phyloP scores from a whole-genome alignment of 64 coral and sea anemone genomes.

The Dendronephthya gigantea region DNA sequence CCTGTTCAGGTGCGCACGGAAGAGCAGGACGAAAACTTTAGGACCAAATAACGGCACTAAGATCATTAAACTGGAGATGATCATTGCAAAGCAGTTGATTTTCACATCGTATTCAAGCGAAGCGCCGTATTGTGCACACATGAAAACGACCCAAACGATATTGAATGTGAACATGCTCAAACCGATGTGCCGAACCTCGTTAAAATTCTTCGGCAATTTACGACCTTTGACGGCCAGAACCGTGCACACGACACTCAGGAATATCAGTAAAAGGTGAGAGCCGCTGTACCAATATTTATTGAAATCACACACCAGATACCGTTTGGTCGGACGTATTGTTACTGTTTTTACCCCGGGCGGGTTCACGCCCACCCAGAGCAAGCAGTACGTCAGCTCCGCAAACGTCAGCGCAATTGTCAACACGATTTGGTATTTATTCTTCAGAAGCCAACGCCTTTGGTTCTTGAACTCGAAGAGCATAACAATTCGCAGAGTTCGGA shows the following conservation, averaged over 20 bases:
- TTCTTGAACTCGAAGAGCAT: background rate
- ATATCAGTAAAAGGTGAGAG: conserved; percentile 46
- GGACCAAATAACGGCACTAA: conserved; percentile 67
- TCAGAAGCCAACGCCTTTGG: background rate
- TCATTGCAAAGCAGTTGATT: conserved; percentile 56
- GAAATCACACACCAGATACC: background rate
- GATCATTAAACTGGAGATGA: conserved; percentile 60
- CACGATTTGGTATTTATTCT: background rate
- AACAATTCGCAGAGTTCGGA: background rate
- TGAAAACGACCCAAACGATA: conserved; percentile 56
- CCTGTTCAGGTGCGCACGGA: conserved; percentile 67
- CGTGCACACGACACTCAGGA: conserved; percentile 67
- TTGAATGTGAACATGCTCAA: conserved; percentile 82
- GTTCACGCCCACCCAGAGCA: background rate
- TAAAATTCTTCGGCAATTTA: conserved; percentile 76
- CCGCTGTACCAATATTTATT: conserved; percentile 43
- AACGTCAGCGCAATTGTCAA: background rate
- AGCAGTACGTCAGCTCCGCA: background rate
- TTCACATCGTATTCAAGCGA: conserved; percentile 33
- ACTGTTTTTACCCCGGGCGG: background rate
- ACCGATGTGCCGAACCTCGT: conserved; percentile 61
- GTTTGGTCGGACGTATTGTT: background rate
- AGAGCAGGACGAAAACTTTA: conserved; percentile 56
- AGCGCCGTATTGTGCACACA: conserved; percentile 53
- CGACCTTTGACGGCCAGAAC: conserved; percentile 54